Conservation (phyloP, 2,113 vertebrate genomes). For the Saguinus imperator region DNA sequence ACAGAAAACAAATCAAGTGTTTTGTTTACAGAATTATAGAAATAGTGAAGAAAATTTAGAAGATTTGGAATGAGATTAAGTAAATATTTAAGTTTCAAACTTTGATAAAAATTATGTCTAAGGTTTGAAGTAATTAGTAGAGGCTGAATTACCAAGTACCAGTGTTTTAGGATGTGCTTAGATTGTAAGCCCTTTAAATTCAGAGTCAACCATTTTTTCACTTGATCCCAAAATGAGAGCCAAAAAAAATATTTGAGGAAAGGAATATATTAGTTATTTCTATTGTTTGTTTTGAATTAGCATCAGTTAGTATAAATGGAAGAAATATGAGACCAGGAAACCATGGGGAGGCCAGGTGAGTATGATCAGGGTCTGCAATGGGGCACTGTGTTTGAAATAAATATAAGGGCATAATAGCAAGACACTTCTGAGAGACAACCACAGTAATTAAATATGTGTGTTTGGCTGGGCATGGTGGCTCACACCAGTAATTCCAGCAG, state of each 20-base stretch:
- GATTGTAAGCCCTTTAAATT: neutral
- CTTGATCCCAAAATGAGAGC: neutral
- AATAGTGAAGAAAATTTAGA: neutral
- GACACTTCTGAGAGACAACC: neutral
- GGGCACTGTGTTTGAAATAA: neutral
- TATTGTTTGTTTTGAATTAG: neutral
- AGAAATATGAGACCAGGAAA: neutral
- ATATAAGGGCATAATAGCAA: neutral
- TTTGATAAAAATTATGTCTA: neutral
- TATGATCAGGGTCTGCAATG: neutral
- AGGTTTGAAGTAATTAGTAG: neutral
- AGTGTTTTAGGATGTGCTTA: neutral
- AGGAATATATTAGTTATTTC: neutral
- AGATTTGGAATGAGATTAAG: neutral
- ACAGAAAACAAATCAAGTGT: neutral
- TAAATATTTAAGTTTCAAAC: neutral
- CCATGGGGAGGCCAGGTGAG: rapidly evolving
- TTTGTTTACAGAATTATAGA: neutral
- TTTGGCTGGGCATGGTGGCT: too few relatives aligned
- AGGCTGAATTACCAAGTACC: neutral
- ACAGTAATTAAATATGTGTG: neutral
- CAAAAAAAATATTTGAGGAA: neutral
- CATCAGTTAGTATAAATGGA: neutral
- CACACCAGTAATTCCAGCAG: too few relatives aligned
- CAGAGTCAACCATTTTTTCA: neutral